Percentiles rank a stretch among this genome's conserved stretches.
Conservation (phyloP, 2,113 vertebrate genomes). For the Eidolon helvum region DNA sequence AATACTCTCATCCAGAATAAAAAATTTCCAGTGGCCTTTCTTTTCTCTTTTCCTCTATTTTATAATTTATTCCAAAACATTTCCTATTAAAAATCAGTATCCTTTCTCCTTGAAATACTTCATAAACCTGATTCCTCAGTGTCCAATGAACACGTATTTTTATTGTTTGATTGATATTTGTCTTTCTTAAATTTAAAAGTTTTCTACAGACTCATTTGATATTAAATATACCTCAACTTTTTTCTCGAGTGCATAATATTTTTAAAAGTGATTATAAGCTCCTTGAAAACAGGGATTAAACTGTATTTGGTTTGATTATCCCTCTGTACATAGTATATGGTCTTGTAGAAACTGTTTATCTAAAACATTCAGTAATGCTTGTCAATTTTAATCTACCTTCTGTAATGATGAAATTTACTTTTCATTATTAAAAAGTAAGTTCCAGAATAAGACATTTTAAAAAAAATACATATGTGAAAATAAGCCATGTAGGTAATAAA, state of each 20-base stretch:
- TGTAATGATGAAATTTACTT: neutral
- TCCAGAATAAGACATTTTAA: neutral
- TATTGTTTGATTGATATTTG: neutral
- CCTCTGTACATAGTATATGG: neutral
- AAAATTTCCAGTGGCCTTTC: neutral
- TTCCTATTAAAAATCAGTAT: neutral
- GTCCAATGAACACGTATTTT: neutral
- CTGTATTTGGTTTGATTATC: neutral
- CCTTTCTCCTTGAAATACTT: neutral
- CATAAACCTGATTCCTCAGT: neutral
- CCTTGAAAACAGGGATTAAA: slow-evolving; percentile 32
- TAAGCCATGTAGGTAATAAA: slow-evolving; percentile 73
- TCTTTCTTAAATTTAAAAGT: neutral
- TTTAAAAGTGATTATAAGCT: neutral
- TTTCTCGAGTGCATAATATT: neutral
- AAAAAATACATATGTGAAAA: slow-evolving; percentile 53
- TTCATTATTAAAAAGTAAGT: slow-evolving; percentile 35
- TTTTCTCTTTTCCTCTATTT: neutral
- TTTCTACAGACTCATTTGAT: neutral
- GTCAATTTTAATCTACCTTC: neutral
- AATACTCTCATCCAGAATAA: neutral
- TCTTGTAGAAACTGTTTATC: neutral
- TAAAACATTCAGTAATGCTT: neutral
- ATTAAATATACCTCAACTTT: neutral
- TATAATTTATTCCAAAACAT: neutral